These are phyloP conservation scores for Abrostola triplasia DNA, from an alignment of 2,888 invertebrate species.

Conservation along the genomic window DNA sequence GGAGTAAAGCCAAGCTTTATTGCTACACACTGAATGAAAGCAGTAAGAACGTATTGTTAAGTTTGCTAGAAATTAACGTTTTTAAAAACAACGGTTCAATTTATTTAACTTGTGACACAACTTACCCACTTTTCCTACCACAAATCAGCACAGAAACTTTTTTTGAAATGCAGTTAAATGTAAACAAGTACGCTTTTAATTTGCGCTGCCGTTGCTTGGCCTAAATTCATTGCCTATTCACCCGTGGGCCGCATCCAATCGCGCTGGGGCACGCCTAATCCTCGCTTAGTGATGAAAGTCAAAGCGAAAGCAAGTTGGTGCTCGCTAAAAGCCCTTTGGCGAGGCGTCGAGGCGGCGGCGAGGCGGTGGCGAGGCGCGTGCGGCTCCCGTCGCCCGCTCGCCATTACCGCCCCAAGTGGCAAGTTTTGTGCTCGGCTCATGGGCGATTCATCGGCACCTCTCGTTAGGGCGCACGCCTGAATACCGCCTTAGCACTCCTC, in stretches of 20 bases:
- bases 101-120: constrained; percentile 17
- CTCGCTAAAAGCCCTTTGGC: constrained; percentile 82
- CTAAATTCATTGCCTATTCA: constrained; percentile 82
- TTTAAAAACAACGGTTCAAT: constrained; percentile 28
- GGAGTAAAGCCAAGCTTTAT: constrained; percentile 61
- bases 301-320: constrained; percentile 80
- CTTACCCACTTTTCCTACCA: constrained; percentile 36
- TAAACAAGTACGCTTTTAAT: constrained; percentile 59
- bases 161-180: constrained; percentile 46
- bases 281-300: constrained; percentile 74
- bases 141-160: constrained; percentile 29
- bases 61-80: constrained; percentile 30
- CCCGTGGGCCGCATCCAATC: constrained; percentile 75
- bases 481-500: constrained; percentile 86
- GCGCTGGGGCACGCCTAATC: constrained; percentile 73
- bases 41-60: constrained; percentile 26
- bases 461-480: constrained; percentile 83
- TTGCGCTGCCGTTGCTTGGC: constrained; percentile 64
- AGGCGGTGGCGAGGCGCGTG: constrained; percentile 48
- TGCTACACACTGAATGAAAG: constrained; percentile 37
- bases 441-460: constrained; percentile 85
- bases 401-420: constrained; percentile 79
- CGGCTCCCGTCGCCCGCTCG: constrained; percentile 54
- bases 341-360: constrained; percentile 64
- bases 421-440: constrained; percentile 85